phyloP scores from a whole-genome alignment of 1,140 invertebrate species.

The Pseudomyrmex flavicornis region DNA sequence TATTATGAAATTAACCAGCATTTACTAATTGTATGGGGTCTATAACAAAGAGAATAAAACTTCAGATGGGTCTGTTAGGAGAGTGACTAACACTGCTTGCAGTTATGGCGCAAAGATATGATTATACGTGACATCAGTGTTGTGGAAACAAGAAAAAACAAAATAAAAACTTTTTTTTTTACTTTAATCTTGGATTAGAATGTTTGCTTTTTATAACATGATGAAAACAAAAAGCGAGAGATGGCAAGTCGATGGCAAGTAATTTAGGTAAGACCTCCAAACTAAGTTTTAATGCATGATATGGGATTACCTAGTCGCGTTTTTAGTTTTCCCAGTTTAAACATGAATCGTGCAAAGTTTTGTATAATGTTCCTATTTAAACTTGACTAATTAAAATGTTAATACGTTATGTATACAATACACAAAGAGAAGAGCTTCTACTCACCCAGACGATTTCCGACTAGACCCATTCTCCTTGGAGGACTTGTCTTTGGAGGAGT shows the following conservation, averaged over 20 bases:
- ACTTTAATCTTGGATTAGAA: neutral
- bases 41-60: constrained; percentile 85
- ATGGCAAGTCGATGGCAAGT: constrained; percentile 7
- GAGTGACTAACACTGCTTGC: constrained; percentile 43
- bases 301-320: constrained; percentile 14
- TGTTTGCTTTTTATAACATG: neutral
- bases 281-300: constrained; percentile 12
- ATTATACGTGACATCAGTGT: constrained; percentile 14
- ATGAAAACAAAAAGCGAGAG: constrained; percentile 23
- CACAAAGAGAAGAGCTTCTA: constrained; percentile 53
- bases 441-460: constrained; percentile 86
- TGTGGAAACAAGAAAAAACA: neutral
- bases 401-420: neutral
- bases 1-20: constrained; percentile 85
- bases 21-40: constrained; percentile 85
- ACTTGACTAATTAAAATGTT: neutral
- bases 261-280: constrained; percentile 25
- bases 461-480: constrained; percentile 87
- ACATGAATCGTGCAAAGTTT: constrained; percentile 38
- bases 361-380: neutral
- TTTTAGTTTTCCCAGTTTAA: constrained; percentile 13
- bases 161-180: neutral
- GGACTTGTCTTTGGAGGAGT: constrained; percentile 84
- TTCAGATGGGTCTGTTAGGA: constrained; percentile 79
- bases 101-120: constrained; percentile 46